phyloP scores from a whole-genome alignment of 2,113 vertebrate species.

The Cranoglanis bouderius region DNA sequence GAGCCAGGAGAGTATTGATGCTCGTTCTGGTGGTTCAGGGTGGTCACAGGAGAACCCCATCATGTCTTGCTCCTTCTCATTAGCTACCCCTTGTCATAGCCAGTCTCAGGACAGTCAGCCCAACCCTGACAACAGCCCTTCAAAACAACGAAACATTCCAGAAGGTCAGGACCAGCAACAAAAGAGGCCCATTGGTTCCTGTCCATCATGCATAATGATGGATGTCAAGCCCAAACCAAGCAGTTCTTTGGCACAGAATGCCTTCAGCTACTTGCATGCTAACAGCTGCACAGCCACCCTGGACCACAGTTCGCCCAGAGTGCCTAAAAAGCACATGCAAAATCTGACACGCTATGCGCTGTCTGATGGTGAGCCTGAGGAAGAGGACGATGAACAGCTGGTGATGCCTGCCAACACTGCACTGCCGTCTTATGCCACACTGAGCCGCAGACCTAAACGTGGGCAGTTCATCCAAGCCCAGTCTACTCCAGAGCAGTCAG shows the following conservation, averaged over 20 bases:
- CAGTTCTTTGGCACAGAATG: conserved; percentile 62
- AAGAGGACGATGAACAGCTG: conserved; percentile 71
- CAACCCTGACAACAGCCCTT: conserved; percentile 64
- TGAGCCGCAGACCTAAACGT: conserved; percentile 83
- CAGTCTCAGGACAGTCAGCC: conserved; percentile 77
- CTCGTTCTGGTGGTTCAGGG: conserved; percentile 84
- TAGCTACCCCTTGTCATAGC: conserved; percentile 63
- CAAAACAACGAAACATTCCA: conserved; percentile 83
- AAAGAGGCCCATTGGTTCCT: conserved; percentile 53
- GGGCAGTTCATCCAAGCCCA: conserved; percentile 58
- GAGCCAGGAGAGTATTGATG: conserved; percentile 90
- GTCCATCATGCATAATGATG: conserved; percentile 27
- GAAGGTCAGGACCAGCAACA: conserved; percentile 83
- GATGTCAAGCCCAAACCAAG: conserved; percentile 65
- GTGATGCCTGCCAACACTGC: conserved; percentile 56
- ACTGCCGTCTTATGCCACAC: conserved; percentile 85
- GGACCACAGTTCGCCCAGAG: conserved; percentile 20
- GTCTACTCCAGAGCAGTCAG: conserved; percentile 60
- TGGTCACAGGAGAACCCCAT: conserved; percentile 82
- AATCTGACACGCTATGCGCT: conserved; percentile 83
- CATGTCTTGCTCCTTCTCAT: conserved; percentile 54
- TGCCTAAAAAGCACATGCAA: conserved; percentile 80
- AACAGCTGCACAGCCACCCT: conserved; percentile 61
- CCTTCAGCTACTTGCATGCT: conserved; percentile 69
- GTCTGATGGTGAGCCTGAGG: conserved; percentile 84